These are phyloP conservation scores for Sepiola atlantica DNA, from an alignment of 2,888 invertebrate species.

Conservation along the genomic window DNA sequence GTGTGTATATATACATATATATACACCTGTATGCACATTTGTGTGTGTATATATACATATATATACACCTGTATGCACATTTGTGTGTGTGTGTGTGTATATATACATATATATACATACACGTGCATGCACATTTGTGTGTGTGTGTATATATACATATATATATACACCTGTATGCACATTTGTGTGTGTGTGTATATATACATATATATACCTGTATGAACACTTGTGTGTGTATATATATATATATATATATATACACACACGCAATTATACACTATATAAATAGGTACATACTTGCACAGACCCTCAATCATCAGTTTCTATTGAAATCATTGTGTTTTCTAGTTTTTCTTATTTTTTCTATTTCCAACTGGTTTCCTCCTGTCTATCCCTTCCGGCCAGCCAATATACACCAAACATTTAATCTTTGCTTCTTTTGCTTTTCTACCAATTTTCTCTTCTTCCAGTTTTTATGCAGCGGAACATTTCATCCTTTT, in stretches of 20 bases:
- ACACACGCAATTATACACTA: no score
- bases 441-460: not conserved
- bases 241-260: constrained; percentile 32
- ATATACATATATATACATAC: not conserved
- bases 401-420: not conserved
- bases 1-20: not conserved
- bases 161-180: not conserved
- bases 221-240: not conserved
- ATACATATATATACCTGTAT: not conserved
- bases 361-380: not conserved
- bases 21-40: not conserved
- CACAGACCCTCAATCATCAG: not conserved
- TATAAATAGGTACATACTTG: not conserved
- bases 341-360: not conserved
- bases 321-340: not conserved
- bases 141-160: not conserved
- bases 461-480: not conserved
- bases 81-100: not conserved
- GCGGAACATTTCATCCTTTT: not conserved
- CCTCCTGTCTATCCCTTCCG: not conserved
- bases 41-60: not conserved
- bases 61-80: no score
- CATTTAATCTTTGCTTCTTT: not conserved
- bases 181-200: not conserved
- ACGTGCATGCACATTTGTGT: not conserved